Evolutionary conservation across 2,888 invertebrate genomes (phyloP), one percentile per base, ranked within the genome.

Genomic region (Eristalinus aeneus): DNA sequence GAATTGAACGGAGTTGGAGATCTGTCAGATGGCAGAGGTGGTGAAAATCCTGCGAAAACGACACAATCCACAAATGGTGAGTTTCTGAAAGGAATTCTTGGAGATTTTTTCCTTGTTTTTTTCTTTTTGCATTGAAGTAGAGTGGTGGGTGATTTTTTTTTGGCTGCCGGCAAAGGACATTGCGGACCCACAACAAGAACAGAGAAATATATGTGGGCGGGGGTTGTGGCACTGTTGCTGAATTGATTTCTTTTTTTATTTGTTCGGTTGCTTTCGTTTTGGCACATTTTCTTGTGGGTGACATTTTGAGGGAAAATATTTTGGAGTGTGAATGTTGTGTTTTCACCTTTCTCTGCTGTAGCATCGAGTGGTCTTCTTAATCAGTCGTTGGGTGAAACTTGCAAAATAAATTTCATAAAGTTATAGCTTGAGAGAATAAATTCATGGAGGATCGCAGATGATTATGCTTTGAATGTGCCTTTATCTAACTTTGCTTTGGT

Each of bases 61-160:
- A 77, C 54, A 77, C 68, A 71, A 77, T 65, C 86, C 82, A 86
- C 82, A 86, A 86, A 82, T 82, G 86, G 86, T 86, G 78, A 86
- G 86, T 86, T 74, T 53, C 4, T 3, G 27, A 5, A 20, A 16
- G 53, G 31, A 16, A 20, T 56, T n/a, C 11, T 23, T 65, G 39
- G 39, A 60, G 20, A 46, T 39, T 71, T 69, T 16, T 72, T 32
- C 56, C 67, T 34, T 53, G 46, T n/a, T 10, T 56, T 67, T 67
- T 61, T 53, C 36, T 64, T 71, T 71, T 72, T 34, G 46, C 16
- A 46, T 46, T 16, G 54, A 23, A 36, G 69, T 2, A 58, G 63
- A 34, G 46, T 53, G 64, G 75, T 75, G 75, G 80, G 60, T 75
- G 74, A n/a, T 61, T 69, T 76, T 74, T 32, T 36, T 32, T 12